Base-by-base conservation (phyloP, 64 coral and sea anemone species). In the Dendrophyllia cribrosa region DNA sequence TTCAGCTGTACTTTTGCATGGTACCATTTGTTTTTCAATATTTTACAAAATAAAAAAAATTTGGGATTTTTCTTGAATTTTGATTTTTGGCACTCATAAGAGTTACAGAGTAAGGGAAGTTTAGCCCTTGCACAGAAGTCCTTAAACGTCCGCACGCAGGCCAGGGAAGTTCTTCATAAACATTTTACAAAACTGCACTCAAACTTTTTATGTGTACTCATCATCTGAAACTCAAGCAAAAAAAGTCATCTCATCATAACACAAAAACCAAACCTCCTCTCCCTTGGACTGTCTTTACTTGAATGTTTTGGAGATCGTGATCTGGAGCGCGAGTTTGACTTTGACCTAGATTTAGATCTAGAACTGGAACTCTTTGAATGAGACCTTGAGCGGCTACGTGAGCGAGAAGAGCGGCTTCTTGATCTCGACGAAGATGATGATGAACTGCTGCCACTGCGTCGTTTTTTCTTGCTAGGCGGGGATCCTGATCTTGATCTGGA, bases 401-500 rank as follows among this genome's bases (percentile, higher is more conserved):
- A 96, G 46, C 83, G 77, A 0, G 89, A 88, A 5, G 91, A 96
- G 20, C 66, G 5, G 21, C 91, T 90, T 66, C 91, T 83, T n/a
- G 90, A 96, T 9, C 58, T 60, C 67, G 91, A 93, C 26, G 92
- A 90, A 1, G 82, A 75, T 3, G 95, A 96, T 15, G 87, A 86
- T 15, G 87, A 87, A 81, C 91, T 90, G 50, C 88, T 81, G 53
- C 52, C 22, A 50, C 88, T 90, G 55, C 34, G 86, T 44, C 76
- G 88, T 53, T 93, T 92, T 49, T 66, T 67, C 75, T 85, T 66
- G 17, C 88, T 90, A n/a, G 93, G 89, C 45, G 69, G 93, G 65
- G 93, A 95, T 58, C 92, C 86, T 19, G 95, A 97, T 26, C 76
- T 94, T 74, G 95, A 97, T 22, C 88, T 91, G 65, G 95, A 97